Base-by-base conservation (phyloP, 1,140 invertebrate genomes). In the Macrotrachela quadricornifera region DNA sequence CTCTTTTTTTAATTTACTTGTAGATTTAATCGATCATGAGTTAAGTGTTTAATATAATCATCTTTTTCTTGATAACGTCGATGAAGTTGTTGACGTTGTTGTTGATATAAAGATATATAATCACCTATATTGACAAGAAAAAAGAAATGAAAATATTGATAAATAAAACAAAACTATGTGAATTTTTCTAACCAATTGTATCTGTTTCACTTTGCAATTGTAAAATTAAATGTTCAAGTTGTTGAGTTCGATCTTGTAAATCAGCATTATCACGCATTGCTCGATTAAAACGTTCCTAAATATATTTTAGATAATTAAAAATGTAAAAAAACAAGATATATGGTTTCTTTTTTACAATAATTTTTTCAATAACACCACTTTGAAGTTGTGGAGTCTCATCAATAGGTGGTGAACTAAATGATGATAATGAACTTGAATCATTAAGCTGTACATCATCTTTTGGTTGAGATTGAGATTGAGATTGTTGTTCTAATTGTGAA, bases 161-260 rank as follows among this genome's bases (percentile, higher is more conserved):
- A 18, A 78, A 74, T 73, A 90, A n/a, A n/a, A 40, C 8, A 6
- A 44, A 13, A 55, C 37, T n/a, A 15, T 13, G 10, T 15, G 11
- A 39, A 16, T 40, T 14, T 38, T 15, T 51, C 62, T 62, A 59
- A 79, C 78, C 78, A 63, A 94, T 91, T 1, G 86, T 91, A 67
- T 92, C 86, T 8, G 85, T 90, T 77, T 94, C 87, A 57, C 82
- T 78, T 71, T 92, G 85, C 16, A 94, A 70, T 63, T 92, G 85
- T 51, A 83, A 65, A 45, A 91, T 85, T 46, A 90, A 74, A 72
- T 92, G 85, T 70, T 92, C 87, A 46, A 92, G 70, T 60, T 79
- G 77, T 61, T 91, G 85, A 68, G 87, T 87, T 66, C 88, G 84
- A 68, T 92, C 87, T 10, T 79, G 79, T 40, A 92, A 71, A 59